Percentiles rank a stretch among this genome's conserved stretches.
These are phyloP conservation scores for Seladonia tumulorum DNA, from an alignment of 2,888 invertebrate genomes.

Conservation along the genomic window DNA sequence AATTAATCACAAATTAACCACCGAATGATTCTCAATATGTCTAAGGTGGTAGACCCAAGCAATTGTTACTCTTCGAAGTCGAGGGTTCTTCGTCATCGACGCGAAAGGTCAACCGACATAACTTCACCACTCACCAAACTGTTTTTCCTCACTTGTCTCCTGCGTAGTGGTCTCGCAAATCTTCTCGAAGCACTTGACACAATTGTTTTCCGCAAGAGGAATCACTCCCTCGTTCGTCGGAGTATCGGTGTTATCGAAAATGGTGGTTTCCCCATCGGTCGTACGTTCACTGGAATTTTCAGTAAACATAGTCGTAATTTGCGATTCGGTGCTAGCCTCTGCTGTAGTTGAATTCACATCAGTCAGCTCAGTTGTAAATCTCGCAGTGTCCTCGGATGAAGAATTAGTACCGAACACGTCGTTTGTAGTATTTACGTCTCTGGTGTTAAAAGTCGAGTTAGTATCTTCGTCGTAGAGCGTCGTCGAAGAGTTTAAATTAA, in stretches of 20 bases:
- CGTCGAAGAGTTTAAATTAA: background rate
- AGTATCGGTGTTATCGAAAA: background rate
- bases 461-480: background rate
- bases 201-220: conserved; percentile 16
- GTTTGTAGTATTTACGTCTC: background rate
- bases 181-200: conserved; percentile 71
- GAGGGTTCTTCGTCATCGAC: background rate
- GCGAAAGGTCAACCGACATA: background rate
- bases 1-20: too few relatives aligned
- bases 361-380: background rate
- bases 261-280: background rate
- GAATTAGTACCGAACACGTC: conserved; percentile 4
- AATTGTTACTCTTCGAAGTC: background rate
- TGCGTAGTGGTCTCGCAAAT: conserved; percentile 65
- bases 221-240: conserved; percentile 7
- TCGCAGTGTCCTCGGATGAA: background rate
- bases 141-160: conserved; percentile 52
- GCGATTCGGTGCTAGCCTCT: background rate
- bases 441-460: background rate
- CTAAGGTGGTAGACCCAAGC: too few relatives aligned
- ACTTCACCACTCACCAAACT: conserved; percentile 29
- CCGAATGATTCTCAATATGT: too few relatives aligned
- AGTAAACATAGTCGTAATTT: background rate
- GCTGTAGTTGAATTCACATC: background rate
- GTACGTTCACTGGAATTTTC: background rate